Evolutionary conservation across 2,113 vertebrate genomes (phyloP), one percentile per base, ranked within the genome.

Genomic region (Myodes glareolus): DNA sequence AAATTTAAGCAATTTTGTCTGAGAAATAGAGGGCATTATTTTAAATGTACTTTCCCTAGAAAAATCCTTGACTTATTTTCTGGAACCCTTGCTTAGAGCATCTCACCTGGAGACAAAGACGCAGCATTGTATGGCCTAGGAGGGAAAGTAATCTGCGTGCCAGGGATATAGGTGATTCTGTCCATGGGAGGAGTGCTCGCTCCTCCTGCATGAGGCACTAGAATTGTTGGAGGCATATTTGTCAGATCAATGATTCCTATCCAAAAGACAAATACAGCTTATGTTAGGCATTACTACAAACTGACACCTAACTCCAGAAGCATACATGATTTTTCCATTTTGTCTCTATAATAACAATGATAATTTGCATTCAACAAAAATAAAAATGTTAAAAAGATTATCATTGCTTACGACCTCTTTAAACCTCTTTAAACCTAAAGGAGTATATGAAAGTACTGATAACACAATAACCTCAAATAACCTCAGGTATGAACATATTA

Each of bases 201-300:
- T 97, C 99, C 99, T 98, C 99, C 99, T 87, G 99, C 99, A 97
- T 99, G 99, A 99, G 99, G 99, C 98, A 99, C 99, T 98, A 99
- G 98, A 98, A 99, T 99, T 97, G 99, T 99, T 98, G 99, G 99
- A 98, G 99, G 99, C 99, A 99, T 99, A 98, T 99, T 99, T 98
- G 99, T 99, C 99, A 99, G 99, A 98, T 99, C 99, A 98, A 99
- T 99, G 97, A 99, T 99, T 98, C 99, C 99, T 99, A 99, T 98
- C 98, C 98, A 98, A 98, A 99, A 99, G 98, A 99, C 98, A 99
- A 99, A 99, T 98, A 98, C 4, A 93, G 11, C 92, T 42, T 73
- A 94, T 27, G 31, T 88, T 93, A 63, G 80, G 98, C 98, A 98
- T 99, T 97, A 98, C 93, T 98, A 94, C 94, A 91, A 97, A 98